These are phyloP conservation scores for Marmota monax DNA, from an alignment of 2,113 vertebrate species.

Conservation along the genomic window DNA sequence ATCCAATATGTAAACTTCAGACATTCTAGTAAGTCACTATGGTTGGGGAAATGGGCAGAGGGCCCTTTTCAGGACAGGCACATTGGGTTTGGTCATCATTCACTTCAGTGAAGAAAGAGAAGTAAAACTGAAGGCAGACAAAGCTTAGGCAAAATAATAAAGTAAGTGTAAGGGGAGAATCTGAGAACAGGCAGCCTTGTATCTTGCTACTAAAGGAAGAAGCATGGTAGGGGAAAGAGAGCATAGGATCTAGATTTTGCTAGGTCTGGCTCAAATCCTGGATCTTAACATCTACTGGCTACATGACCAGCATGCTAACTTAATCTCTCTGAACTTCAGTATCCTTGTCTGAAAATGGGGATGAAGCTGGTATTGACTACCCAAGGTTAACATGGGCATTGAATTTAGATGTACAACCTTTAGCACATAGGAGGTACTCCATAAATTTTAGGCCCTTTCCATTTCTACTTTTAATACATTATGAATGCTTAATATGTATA, in stretches of 20 bases:
- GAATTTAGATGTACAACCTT: neutral
- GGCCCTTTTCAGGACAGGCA: neutral
- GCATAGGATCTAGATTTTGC: neutral
- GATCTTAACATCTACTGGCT: neutral
- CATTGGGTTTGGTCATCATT: conserved; percentile 23
- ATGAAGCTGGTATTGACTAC: neutral
- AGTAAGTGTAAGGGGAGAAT: neutral
- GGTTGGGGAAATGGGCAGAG: neutral
- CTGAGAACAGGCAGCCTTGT: neutral
- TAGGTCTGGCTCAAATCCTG: neutral
- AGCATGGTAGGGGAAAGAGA: neutral
- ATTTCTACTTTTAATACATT: neutral
- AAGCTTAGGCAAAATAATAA: conserved; percentile 32
- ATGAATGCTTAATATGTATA: neutral
- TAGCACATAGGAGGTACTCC: neutral
- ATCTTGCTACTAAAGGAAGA: conserved; percentile 19
- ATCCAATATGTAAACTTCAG: conserved; percentile 61
- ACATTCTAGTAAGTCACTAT: conserved; percentile 68
- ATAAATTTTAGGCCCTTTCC: conserved; percentile 14
- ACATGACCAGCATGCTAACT: neutral
- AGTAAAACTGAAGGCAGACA: conserved; percentile 8
- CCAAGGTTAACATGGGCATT: neutral
- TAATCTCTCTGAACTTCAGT: conserved; percentile 24
- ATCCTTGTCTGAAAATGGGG: conserved; percentile 25
- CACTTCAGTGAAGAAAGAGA: neutral